Conservation (phyloP, 2,113 vertebrate genomes). For the Cacatua alba region DNA sequence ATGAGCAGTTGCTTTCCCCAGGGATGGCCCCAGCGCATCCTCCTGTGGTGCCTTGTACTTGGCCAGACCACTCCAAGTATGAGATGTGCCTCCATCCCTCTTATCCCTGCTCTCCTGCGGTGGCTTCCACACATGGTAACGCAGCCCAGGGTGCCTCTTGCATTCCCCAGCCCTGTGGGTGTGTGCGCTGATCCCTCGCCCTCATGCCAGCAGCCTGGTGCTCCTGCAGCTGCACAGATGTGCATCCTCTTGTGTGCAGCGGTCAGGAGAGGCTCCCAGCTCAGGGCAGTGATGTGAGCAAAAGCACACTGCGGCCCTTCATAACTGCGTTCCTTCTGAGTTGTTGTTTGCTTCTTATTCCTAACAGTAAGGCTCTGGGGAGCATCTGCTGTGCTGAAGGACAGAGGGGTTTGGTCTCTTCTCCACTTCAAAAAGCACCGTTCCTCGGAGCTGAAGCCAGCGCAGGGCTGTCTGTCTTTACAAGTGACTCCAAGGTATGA, state of each 20-base stretch:
- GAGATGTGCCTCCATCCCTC: not conserved
- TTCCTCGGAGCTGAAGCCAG: not conserved
- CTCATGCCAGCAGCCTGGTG: not conserved
- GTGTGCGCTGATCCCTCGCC: not conserved
- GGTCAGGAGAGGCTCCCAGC: not conserved
- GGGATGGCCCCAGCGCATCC: not conserved
- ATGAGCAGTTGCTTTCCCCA: not conserved
- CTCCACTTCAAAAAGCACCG: rapidly evolving
- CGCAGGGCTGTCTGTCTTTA: not conserved
- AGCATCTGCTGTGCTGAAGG: not conserved
- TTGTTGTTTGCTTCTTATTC: not conserved
- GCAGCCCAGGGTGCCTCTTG: not conserved
- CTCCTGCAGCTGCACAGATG: not conserved
- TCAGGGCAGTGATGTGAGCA: not conserved
- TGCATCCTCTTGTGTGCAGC: not conserved
- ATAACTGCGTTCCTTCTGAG: not conserved
- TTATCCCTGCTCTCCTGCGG: not conserved
- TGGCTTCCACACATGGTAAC: not conserved
- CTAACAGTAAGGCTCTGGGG: not conserved
- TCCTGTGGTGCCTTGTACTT: not conserved
- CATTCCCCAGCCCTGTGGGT: not conserved
- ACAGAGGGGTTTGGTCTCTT: not conserved
- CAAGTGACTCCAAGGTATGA: not conserved
- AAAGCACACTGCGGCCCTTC: not conserved
- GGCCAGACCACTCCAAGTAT: not conserved